Evolutionary conservation across 2,113 vertebrate species (phyloP).

Genomic region (Misgurnus mizolepis): DNA sequence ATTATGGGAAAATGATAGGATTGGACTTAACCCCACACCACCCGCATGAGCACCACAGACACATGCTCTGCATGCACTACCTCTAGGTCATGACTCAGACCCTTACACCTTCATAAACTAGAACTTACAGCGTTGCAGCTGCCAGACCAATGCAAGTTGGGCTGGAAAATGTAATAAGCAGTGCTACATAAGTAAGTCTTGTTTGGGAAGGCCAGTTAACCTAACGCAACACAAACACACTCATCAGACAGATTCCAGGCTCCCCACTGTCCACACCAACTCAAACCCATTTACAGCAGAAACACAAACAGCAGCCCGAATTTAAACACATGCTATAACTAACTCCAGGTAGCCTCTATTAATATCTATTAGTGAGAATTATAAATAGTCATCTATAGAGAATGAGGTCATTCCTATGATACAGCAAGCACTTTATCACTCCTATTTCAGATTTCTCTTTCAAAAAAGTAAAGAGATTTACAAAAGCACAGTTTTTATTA

Average conservation of each 20-base stretch:
- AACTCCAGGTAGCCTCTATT: slow-evolving; percentile 65
- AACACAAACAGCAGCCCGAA: slow-evolving; percentile 35
- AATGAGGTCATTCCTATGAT: slow-evolving; percentile 8
- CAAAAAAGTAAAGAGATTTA: not conserved
- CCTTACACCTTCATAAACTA: not conserved
- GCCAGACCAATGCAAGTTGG: not conserved
- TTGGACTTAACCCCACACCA: not conserved
- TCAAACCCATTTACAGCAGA: slow-evolving; percentile 65
- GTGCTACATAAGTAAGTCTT: slow-evolving; percentile 2
- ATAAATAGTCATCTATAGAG: slow-evolving; percentile 2
- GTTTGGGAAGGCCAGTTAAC: slow-evolving; percentile 22
- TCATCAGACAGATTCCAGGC: slow-evolving; percentile 71
- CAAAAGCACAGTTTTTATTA: not conserved
- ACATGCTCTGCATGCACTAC: not conserved
- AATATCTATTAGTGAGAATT: slow-evolving; percentile 24
- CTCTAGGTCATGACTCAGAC: not conserved
- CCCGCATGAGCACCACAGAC: not conserved
- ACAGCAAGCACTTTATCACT: not conserved
- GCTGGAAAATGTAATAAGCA: slow-evolving; percentile 31
- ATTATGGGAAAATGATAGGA: not conserved
- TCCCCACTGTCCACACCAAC: slow-evolving; percentile 64
- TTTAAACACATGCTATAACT: slow-evolving; percentile 62
- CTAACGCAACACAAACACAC: slow-evolving; percentile 32
- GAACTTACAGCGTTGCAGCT: not conserved
- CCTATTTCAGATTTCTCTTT: not conserved